phyloP scores from a whole-genome alignment of 64 coral and sea anemone species.

The Montipora efflorescens region DNA sequence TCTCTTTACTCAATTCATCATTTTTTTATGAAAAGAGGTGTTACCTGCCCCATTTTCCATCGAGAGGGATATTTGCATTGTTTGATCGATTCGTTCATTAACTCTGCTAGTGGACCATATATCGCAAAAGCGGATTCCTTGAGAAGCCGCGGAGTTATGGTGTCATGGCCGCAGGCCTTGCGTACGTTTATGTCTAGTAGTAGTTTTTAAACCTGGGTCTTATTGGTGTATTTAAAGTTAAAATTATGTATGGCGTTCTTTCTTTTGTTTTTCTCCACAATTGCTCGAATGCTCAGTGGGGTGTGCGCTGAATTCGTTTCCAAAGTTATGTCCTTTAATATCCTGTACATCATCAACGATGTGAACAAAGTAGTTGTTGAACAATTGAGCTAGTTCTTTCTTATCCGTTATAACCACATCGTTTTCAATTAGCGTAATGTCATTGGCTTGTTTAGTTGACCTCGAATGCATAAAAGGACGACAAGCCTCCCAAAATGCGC shows the following conservation, averaged over 20 bases:
- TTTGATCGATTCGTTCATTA: constrained; percentile 56
- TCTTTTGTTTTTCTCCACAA: no score
- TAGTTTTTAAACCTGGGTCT: constrained; percentile 38
- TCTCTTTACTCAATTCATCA: neutral
- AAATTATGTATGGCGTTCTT: neutral
- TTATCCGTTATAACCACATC: neutral
- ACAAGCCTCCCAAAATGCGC: no score
- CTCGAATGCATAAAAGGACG: no score
- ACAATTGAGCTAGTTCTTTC: neutral
- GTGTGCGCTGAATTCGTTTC: neutral
- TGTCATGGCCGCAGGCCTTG: constrained; percentile 44
- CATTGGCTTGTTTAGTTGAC: no score
- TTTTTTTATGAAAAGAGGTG: no score
- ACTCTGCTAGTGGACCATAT: constrained; percentile 44
- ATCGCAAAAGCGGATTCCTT: constrained; percentile 32
- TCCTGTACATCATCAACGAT: neutral
- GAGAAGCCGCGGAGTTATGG: constrained; percentile 19
- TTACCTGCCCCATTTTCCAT: constrained; percentile 15
- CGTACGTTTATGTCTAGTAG: constrained; percentile 20
- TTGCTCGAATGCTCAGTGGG: neutral
- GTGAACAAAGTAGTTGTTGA: neutral
- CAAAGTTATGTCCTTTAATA: neutral
- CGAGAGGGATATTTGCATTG: constrained; percentile 20
- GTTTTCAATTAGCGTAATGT: neutral
- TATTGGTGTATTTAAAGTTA: constrained; percentile 27